Base-by-base conservation (phyloP, 2,888 invertebrate species). In the Nipponacmea schrenckii region DNA sequence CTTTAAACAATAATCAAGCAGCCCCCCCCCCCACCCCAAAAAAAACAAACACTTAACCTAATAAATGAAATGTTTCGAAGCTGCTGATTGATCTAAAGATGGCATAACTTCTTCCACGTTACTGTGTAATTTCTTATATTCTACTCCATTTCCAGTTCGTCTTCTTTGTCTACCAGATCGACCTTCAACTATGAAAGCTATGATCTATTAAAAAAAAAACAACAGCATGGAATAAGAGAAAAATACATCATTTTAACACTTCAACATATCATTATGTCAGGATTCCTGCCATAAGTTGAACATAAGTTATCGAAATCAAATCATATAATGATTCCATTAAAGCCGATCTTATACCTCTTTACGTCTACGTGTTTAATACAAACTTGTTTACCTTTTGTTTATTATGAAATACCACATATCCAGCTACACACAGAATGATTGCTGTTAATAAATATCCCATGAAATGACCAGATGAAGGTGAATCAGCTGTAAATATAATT, bases 371-470 rank as follows among this genome's bases (percentile, higher is more conserved):
- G n/a, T n/a, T n/a, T n/a, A n/a, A n/a, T n/a, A n/a, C n/a, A n/a
- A n/a, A n/a, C n/a, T n/a, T n/a, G n/a, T 72, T 78, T 84, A 91
- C 91, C 90, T 92, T 93, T 82, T 93, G 92, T 84, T 93, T 93
- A 84, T 93, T 93, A 82, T 91, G 91, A 83, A 90, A 90, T 26
- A 91, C 90, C 17, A 93, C 89, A 83, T 93, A 94, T 64, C 91
- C 91, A 64, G 92, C 85, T 62, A 93, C 91, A 78, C 91, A 91
- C 17, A 93, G 83, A 26, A 92, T 90, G 79, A 92, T 91, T 76
- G 92, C 89, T 15, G 92, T 90, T 79, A 92, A 90, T 84, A 94
- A 93, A 85, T 93, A 94, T 1, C 92, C 91, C 87, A 94, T 92
- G 87, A 93, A 93, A 82, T 93, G 92, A 0, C 82, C 80, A 14